Evolutionary conservation across 2,113 vertebrate genomes (phyloP), one percentile per base, ranked within the genome.

Genomic region (Poicephalus meyeri): DNA sequence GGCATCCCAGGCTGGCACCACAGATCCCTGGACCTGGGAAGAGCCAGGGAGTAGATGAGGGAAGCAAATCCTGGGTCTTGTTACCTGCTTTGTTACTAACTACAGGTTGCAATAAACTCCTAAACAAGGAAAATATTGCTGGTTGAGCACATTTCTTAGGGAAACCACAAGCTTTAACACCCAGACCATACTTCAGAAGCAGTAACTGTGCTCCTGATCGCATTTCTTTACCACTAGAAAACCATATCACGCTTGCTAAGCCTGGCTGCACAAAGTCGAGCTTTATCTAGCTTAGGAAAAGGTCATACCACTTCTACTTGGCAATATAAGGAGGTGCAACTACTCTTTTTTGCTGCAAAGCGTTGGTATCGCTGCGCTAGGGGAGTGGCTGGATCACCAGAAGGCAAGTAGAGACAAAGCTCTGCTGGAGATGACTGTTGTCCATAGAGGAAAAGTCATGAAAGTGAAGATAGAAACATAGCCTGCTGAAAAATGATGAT

Each of bases 191-290:
- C 18, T 56, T 20, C 1, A 2, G 58, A 23, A 35, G 39, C 44
- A 11, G 46, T 9, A 7, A 1, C 10, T 3, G 3, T 33, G 52
- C 50, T 23, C 11, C 68, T 29, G 56, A 7, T 19, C 1, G 13
- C 1, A 1, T 16, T 25, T 11, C 17, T 3, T 33, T 21, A 10
- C 7, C 1, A 4, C 29, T 9, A 31, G 19, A 0, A 21, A 10
- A 19, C 20, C 21, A 2, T 5, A 5, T 6, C 26, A 37, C 1
- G 2, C 25, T 26, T 16, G 37, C 42, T 25, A 14, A n/a, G 24
- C 58, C 25, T 2, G 13, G 33, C 74, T 47, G 37, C 60, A 72
- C 41, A 35, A 39, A 31, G 68, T 7, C 35, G 6, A 50, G 58
- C 20, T 58, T 65, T 11, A 13, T 16, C 44, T 14, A 25, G 49